Conservation (phyloP, 2,797 vertebrate species). For the Melanogrammus aeglefinus region DNA sequence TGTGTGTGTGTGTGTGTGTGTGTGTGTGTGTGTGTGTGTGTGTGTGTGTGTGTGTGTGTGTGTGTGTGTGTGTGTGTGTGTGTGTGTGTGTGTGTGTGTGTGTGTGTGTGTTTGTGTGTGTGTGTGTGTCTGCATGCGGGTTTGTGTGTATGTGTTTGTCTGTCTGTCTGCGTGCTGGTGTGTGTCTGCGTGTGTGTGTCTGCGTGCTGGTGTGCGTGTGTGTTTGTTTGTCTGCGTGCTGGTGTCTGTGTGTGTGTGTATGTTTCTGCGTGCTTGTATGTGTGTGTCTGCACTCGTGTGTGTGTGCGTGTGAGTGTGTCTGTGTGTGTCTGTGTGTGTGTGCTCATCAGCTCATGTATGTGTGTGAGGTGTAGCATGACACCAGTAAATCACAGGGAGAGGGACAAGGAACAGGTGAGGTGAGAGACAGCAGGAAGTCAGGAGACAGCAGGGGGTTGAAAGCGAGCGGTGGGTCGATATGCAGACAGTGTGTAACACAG, state of each 20-base stretch:
- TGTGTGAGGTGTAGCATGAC: conserved; percentile 20
- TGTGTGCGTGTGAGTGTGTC: too few relatives aligned
- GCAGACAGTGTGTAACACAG: conserved; percentile 30
- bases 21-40: conserved; percentile 18
- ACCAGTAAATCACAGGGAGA: conserved; percentile 54
- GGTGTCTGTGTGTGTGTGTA: neutral
- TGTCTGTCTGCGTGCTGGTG: too few relatives aligned
- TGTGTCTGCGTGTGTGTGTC: neutral
- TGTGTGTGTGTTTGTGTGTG: neutral
- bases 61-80: neutral
- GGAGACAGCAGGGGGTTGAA: conserved; percentile 35
- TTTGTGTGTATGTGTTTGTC: neutral
- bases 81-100: neutral
- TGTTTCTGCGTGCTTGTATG: too few relatives aligned
- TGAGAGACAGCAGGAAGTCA: conserved; percentile 29
- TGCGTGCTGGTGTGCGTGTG: conserved; percentile 7
- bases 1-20: neutral
- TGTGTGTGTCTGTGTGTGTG: conserved; percentile 10
- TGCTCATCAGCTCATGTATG: conserved; percentile 25
- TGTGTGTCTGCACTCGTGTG: neutral
- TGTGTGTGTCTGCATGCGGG: too few relatives aligned
- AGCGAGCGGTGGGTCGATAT: conserved; percentile 40
- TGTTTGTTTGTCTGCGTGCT: neutral
- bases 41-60: conserved; percentile 19
- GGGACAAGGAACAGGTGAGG: conserved; percentile 64